Base-by-base conservation (phyloP, 2,888 invertebrate species). In the Volucella inflata region DNA sequence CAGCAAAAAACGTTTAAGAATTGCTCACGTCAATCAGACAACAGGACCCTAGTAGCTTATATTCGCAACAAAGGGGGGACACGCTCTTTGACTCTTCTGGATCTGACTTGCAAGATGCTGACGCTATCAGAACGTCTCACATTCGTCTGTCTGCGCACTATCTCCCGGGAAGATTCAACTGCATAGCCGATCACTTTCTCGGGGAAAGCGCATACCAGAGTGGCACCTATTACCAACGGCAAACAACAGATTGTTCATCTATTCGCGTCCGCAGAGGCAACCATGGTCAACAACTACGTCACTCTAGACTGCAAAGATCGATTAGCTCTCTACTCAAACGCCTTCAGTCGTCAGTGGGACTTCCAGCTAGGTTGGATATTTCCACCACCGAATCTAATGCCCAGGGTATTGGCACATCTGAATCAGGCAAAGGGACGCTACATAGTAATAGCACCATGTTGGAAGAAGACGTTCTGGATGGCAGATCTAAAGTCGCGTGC, bases 261-360 rank as follows among this genome's bases (percentile, higher is more conserved):
- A 0, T 78, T 83, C 62, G 70, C 78, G 21, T 78, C 74, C n/a
- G 74, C 64, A 70, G 53, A 65, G 51, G 59, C 68, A 55, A 46
- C 78, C 40, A 59, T 84, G 21, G 75, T 75, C 64, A 65, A 50
- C 67, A 80, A 17, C 14, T 79, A 72, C 60, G 53, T 67, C 30
- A 65, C 71, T 12, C 44, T 65, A 42, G 55, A 77, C 42, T 62
- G 76, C 71, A 76, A 6, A 77, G 65, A 76, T 74, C 53, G 36
- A 65, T 77, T 14, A 59, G 57, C 57, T 10, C 70, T 81, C 57
- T 81, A 21, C 70, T 70, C 57, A 57, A 81, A 76, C 65, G 76
- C 76, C 30, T 71, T 68, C 46, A 67, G 76, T 50, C 65, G 14
- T 36, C 72, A 72, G 9, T 64, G 40, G 17, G 4, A 65, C 50